Percentiles rank a stretch among this genome's conserved stretches.
phyloP scores from a whole-genome alignment of 53 echinoderm and acorn worm species.

The Echinometra lucunter region DNA sequence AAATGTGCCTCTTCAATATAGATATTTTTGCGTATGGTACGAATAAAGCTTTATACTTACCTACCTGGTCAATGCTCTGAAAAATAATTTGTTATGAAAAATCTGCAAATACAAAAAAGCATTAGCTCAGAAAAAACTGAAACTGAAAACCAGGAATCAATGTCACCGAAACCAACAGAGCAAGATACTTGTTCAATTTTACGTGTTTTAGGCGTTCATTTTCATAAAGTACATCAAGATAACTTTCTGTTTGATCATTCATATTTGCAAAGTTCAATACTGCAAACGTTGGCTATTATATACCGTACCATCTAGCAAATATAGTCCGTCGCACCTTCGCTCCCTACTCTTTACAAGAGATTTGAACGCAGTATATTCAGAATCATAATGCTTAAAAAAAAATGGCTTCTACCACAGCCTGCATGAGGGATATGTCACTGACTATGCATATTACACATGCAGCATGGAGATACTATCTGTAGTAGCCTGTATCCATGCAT shows the following conservation, averaged over 20 bases:
- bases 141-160: not conserved
- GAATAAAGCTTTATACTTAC: too few relatives aligned
- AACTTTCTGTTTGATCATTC: not conserved
- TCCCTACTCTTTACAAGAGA: not conserved
- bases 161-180: not conserved
- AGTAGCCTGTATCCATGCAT: too few relatives aligned
- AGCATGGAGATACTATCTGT: too few relatives aligned
- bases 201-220: not conserved
- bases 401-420: not conserved
- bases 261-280: conserved; percentile 8
- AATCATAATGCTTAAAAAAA: too few relatives aligned
- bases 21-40: too few relatives aligned
- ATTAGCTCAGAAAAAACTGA: too few relatives aligned
- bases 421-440: not conserved
- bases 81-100: too few relatives aligned
- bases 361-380: too few relatives aligned
- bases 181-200: not conserved
- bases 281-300: not conserved
- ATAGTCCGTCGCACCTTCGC: not conserved
- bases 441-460: not conserved
- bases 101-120: too few relatives aligned
- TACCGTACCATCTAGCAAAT: not conserved
- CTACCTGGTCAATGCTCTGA: too few relatives aligned
- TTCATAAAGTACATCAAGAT: not conserved
- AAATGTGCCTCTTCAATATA: too few relatives aligned